Base-by-base conservation (phyloP, 2,888 invertebrate genomes). In the Marasmarcha lunaedactyla region DNA sequence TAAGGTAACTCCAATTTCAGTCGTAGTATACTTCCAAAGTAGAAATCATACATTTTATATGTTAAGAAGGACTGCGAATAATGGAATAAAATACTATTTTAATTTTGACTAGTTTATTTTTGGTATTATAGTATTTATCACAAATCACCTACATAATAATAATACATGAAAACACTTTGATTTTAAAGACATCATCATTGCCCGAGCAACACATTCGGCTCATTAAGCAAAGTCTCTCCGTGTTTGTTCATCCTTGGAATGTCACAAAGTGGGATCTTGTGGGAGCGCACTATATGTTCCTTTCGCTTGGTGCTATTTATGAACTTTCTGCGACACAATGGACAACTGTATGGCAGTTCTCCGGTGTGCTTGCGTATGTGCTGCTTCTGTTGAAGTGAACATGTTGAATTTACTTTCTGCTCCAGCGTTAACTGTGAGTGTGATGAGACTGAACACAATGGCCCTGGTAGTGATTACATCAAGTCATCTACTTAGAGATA, bases 301-400 rank as follows among this genome's bases (percentile, higher is more conserved):
- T 81, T 83, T 38, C 81, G 69, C 52, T 84, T 84, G 79, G 81
- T 81, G 58, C 74, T 76, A 68, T 84, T 83, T 25, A 64, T 50
- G 66, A 84, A 84, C 0, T 63, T 47, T 49, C 68, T 66, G 37
- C 62, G 42, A 57, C 84, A 84, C 14, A 57, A 53, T 30, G 69
- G 63, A 42, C 84, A 84, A 47, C 54, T 47, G 69, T 68, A 83
- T 15, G 83, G 84, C 9, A 68, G 60, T 55, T 71, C 78, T 50
- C 83, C 79, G 0, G 76, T 71, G 63, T 84, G 84, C 9, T 71
- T 76, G 54, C 81, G 72, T 14, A 50, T 33, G 61, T 84, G 84
- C 0, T 81, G 72, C 0, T 52, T 50, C 81, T 79, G 55, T 20
- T n/a, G n/a, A 20, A 20, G 7, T 20, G 7, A 20, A 20, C 20